phyloP scores from a whole-genome alignment of 2,888 invertebrate species.

The Netelia virgata region DNA sequence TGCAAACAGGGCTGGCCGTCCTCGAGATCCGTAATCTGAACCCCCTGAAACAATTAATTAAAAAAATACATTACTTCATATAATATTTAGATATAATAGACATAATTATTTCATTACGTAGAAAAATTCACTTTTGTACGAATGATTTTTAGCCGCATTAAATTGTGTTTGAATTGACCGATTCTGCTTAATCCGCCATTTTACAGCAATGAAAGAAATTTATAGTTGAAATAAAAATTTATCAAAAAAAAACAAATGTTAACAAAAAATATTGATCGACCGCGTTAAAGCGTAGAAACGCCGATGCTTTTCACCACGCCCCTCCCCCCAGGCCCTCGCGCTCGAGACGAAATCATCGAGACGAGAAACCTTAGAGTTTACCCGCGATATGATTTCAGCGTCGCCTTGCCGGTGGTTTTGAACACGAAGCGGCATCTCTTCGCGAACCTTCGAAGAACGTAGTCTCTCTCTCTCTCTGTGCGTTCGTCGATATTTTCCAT shows the following conservation, averaged over 20 bases:
- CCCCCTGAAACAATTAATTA: conserved; percentile 88
- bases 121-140: too few species aligned
- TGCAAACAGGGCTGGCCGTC: conserved; percentile 94
- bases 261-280: neutral
- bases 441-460: conserved; percentile 36
- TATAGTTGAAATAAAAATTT: too few species aligned
- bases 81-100: too few species aligned
- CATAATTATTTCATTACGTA: neutral
- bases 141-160: neutral
- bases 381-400: conserved; percentile 18
- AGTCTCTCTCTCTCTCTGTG: neutral
- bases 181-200: neutral
- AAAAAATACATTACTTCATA: neutral
- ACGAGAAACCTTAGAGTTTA: conserved; percentile 25
- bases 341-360: conserved; percentile 18
- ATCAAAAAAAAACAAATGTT: too few species aligned
- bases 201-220: neutral
- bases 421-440: conserved; percentile 52
- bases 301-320: conserved; percentile 55
- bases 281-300: neutral
- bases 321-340: neutral
- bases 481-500: conserved; percentile 29
- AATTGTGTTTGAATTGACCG: too few species aligned
- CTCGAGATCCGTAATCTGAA: conserved; percentile 94
- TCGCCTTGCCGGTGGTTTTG: neutral